phyloP scores from a whole-genome alignment of 2,113 vertebrate genomes.

The Antechinus stuartii region DNA sequence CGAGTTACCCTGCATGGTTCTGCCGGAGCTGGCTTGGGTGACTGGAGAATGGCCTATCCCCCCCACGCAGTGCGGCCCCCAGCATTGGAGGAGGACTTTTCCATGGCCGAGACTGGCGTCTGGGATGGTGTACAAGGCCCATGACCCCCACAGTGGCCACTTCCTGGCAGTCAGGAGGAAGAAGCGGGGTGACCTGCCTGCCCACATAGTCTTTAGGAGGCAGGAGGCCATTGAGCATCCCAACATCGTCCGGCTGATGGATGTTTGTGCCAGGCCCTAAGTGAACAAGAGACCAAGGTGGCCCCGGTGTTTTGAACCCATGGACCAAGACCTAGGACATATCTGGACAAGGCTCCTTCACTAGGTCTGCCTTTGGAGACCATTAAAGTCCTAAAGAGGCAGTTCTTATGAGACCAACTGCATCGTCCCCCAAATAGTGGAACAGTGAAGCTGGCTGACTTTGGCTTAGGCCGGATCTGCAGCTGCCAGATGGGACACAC shows the following conservation, averaged over 20 bases:
- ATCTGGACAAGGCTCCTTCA: conserved; percentile 90
- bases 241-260: conserved; percentile 93
- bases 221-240: conserved; percentile 95
- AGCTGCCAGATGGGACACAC: conserved; percentile 96
- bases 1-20: conserved; percentile 65
- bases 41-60: conserved; percentile 64
- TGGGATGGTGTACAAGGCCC: conserved; percentile 93
- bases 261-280: conserved; percentile 92
- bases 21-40: conserved; percentile 11
- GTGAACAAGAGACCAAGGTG: conserved; percentile 93
- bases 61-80: neutral
- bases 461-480: conserved; percentile 93
- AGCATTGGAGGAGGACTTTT: conserved; percentile 53
- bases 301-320: conserved; percentile 94
- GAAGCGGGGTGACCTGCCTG: conserved; percentile 91
- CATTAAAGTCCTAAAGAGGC: conserved; percentile 91
- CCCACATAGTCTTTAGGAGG: conserved; percentile 90
- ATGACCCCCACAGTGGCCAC: conserved; percentile 91
- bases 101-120: conserved; percentile 95
- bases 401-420: conserved; percentile 91
- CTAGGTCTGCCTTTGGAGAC: conserved; percentile 87
- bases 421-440: conserved; percentile 93
- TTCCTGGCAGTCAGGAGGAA: conserved; percentile 90
- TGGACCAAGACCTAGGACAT: conserved; percentile 95
- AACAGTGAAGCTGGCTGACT: conserved; percentile 94